Evolutionary conservation across 2,797 vertebrate genomes (phyloP).

Genomic region (Siniperca scherzeri): DNA sequence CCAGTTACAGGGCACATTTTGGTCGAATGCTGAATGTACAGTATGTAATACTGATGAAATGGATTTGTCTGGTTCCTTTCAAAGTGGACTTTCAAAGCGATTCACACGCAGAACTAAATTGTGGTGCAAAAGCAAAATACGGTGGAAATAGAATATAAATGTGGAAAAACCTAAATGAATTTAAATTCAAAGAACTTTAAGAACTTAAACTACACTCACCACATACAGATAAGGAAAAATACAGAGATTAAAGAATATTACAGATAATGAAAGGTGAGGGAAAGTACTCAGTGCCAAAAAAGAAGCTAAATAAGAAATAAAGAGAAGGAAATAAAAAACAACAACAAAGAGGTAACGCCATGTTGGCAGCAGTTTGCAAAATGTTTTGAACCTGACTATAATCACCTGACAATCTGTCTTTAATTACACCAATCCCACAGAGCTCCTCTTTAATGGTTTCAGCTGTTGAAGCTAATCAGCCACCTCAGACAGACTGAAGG

Average conservation of each 20-base stretch:
- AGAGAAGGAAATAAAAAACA: background rate
- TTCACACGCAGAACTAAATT: background rate
- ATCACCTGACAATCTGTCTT: background rate
- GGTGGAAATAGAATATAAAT: background rate
- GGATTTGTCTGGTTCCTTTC: background rate
- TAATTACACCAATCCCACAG: background rate
- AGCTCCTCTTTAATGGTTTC: background rate
- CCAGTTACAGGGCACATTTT: background rate
- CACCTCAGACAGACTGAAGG: background rate
- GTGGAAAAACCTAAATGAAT: too few species aligned
- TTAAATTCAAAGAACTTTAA: too few species aligned
- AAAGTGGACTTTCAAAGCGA: background rate
- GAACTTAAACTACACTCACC: background rate
- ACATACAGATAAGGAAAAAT: too few species aligned
- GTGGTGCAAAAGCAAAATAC: background rate
- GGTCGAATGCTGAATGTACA: background rate
- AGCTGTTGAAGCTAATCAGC: conserved; percentile 1
- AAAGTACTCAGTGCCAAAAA: too few species aligned
- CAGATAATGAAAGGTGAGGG: background rate
- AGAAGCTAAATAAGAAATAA: background rate
- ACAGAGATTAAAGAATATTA: background rate
- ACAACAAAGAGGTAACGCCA: too few species aligned
- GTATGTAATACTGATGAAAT: background rate
- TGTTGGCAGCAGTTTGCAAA: background rate
- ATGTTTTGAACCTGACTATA: background rate